Base-by-base conservation (phyloP, 2,797 vertebrate species). In the Gymnoscopelus braueri region DNA sequence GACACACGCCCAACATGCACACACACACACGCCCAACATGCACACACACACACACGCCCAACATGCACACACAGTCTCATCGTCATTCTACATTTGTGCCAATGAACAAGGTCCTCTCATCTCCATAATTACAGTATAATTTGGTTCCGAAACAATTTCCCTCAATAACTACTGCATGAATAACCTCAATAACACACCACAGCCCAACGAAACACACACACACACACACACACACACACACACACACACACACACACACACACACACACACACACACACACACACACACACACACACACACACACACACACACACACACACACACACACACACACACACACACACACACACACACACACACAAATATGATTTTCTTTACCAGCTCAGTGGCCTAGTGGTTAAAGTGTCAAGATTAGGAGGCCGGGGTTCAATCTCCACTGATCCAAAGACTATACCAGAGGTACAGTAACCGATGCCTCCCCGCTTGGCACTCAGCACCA, bases 81-180 rank as follows among this genome's bases (percentile, higher is more conserved):
- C 77, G 88, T 83, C 86, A 89, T 93, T 86, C 84, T 79, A 74
- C 75, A 73, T 92, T 88, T 88, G 90, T 87, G 81, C 65, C 77
- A 84, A 84, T 82, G 88, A 93, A 92, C 91, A 93, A 89, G 87
- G 88, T 87, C 65, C 77, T 87, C 88, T 92, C 86, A 93, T 94
- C 90, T 94, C 83, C 92, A 93, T 94, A 94, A 94, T 93, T 91
- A 93, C 89, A 87, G 87, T 89, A 91, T 92, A 91, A 94, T 94
- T 94, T 93, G 86, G 87, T 90, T 92, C 83, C 90, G 91, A 93
- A 91, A 92, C 91, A 84, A 92, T 91, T 89, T 92, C 85, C 83
- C 82, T 87, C 83, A 88, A 91, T 87, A 89, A 88, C 84, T 84
- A 80, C 67, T 86, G 87, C 87, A 84, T 88, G 88, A 91, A 92